A percentile compares a stretch with the other conserved stretches of the same genome.
These are phyloP conservation scores for Hypomecis punctinalis DNA, from an alignment of 2,888 invertebrate genomes.

Conservation along the genomic window DNA sequence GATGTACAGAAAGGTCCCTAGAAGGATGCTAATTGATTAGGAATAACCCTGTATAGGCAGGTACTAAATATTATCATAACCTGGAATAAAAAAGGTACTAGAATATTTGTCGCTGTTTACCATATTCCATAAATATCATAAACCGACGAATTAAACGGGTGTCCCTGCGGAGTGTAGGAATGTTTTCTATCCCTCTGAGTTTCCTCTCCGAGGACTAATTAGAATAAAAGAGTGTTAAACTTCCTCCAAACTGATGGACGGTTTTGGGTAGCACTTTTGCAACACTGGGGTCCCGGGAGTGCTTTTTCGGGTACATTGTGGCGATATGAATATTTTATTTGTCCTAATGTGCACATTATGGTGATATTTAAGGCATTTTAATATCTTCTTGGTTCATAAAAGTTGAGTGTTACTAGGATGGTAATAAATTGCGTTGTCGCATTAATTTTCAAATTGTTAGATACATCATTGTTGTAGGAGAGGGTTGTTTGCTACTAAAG, in stretches of 20 bases:
- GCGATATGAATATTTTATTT: constrained; percentile 58
- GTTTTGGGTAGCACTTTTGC: constrained; percentile 58
- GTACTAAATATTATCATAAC: too few species aligned
- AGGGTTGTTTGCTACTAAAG: too few species aligned
- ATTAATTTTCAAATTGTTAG: too few species aligned
- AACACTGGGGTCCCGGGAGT: constrained; percentile 49
- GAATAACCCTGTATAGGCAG: too few species aligned
- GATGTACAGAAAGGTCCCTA: too few species aligned
- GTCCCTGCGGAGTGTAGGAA: constrained; percentile 56
- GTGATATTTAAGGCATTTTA: neutral
- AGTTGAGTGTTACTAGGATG: too few species aligned
- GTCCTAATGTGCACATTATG: constrained; percentile 26
- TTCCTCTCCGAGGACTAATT: constrained; percentile 70
- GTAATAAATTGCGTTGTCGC: too few species aligned
- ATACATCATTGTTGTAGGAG: too few species aligned
- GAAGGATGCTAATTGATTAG: too few species aligned
- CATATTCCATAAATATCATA: constrained; percentile 43
- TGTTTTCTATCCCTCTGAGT: constrained; percentile 64
- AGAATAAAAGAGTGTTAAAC: constrained; percentile 80
- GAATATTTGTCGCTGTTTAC: constrained; percentile 4
- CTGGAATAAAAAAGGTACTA: neutral
- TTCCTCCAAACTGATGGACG: constrained; percentile 66
- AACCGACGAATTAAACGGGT: constrained; percentile 62
- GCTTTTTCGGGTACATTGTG: constrained; percentile 49
- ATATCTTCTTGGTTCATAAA: too few species aligned